Evolutionary conservation across 2,888 invertebrate genomes (phyloP).

Genomic region (Chymomyza amoena): DNA sequence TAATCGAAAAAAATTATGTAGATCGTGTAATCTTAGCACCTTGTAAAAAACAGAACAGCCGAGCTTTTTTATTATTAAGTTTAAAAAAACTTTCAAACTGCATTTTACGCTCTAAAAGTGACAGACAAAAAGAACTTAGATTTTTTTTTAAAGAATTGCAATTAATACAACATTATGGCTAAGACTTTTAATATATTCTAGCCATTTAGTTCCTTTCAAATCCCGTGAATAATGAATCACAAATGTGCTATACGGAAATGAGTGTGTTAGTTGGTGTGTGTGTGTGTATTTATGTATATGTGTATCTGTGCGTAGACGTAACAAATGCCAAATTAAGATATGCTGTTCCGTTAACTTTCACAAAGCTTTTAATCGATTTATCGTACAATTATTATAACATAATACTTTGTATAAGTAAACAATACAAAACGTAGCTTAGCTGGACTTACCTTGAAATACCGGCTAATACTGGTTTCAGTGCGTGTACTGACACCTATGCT

Average conservation of each 20-base stretch:
- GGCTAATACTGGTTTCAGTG: constrained; percentile 43
- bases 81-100: too few relatives aligned
- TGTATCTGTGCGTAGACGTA: constrained; percentile 31
- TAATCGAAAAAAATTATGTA: too few relatives aligned
- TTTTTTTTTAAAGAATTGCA: neutral
- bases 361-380: constrained; percentile 37
- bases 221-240: too few relatives aligned
- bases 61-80: too few relatives aligned
- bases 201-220: neutral
- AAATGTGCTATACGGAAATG: constrained; percentile 36
- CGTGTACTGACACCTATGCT: neutral
- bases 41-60: too few relatives aligned
- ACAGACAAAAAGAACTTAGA: neutral
- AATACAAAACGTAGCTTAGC: constrained; percentile 20
- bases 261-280: neutral
- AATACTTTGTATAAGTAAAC: constrained; percentile 26
- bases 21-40: too few relatives aligned
- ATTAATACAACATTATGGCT: neutral
- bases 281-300: too few relatives aligned
- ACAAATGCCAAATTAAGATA: constrained; percentile 17
- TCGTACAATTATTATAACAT: neutral
- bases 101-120: too few relatives aligned
- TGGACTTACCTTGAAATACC: constrained; percentile 44
- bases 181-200: neutral
- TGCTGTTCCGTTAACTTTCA: constrained; percentile 53